A percentile compares a stretch with the other conserved stretches of the same genome.
Conservation (phyloP, 2,113 vertebrate genomes). For the Osmerus eperlanus region DNA sequence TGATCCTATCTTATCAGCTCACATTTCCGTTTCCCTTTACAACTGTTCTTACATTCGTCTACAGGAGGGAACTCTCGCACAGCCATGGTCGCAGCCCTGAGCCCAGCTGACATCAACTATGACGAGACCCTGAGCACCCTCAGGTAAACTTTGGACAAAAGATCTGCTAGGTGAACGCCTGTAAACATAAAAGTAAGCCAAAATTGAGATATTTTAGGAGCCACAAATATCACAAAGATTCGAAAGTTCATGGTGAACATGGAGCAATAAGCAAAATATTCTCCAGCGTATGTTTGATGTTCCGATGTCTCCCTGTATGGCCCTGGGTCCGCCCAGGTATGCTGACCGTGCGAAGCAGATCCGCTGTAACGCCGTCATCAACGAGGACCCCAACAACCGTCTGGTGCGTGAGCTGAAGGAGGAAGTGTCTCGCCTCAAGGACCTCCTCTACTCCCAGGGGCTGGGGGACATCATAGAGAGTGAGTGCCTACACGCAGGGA, state of each 20-base stretch:
- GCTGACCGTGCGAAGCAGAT: slow-evolving; percentile 98
- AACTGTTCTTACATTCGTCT: background rate
- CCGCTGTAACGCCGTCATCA: slow-evolving; percentile 94
- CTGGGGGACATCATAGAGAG: slow-evolving; percentile 97
- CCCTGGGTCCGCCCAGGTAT: slow-evolving; percentile 69
- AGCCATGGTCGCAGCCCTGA: slow-evolving; percentile 96
- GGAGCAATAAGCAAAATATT: too few species aligned
- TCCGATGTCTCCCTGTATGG: background rate
- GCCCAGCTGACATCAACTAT: slow-evolving; percentile 96
- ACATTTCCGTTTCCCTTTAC: background rate
- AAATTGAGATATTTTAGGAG: background rate
- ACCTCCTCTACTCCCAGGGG: slow-evolving; percentile 90
- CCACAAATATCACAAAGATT: background rate
- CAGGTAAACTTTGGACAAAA: slow-evolving; percentile 69
- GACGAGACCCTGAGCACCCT: slow-evolving; percentile 97
- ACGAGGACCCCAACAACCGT: slow-evolving; percentile 97
- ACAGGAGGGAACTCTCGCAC: slow-evolving; percentile 96
- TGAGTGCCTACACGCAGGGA: slow-evolving; percentile 65
- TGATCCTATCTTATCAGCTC: background rate
- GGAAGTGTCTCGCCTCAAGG: slow-evolving; percentile 91
- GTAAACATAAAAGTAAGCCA: background rate
- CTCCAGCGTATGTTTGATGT: too few species aligned
- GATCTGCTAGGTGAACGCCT: background rate
- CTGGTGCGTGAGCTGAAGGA: slow-evolving; percentile 97
- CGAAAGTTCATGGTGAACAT: too few species aligned